These are phyloP conservation scores for Caenorhabditis sp. DNA, from an alignment of 2,888 invertebrate genomes.

Conservation along the genomic window DNA sequence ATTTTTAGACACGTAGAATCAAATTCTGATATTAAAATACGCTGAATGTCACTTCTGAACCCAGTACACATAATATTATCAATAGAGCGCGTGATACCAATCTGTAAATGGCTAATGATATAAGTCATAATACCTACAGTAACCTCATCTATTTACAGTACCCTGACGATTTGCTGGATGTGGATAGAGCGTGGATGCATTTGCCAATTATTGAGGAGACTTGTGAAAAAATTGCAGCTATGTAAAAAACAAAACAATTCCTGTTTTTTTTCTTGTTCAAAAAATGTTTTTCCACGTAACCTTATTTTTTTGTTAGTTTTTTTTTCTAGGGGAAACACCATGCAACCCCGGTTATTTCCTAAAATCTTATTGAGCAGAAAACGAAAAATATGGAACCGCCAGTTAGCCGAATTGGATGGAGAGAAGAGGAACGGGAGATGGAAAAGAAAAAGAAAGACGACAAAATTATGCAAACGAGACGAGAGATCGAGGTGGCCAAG, in stretches of 20 bases:
- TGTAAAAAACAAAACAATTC: not conserved
- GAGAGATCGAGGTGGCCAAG: constrained; percentile 5
- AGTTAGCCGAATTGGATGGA: constrained; percentile 41
- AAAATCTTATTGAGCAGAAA: not conserved
- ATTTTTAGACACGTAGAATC: too few relatives aligned
- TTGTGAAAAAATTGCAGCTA: constrained; percentile 6
- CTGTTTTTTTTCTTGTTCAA: not conserved
- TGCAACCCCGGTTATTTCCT: not conserved
- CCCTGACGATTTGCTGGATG: constrained; percentile 28
- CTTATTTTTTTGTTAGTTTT: not conserved
- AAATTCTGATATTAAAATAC: too few relatives aligned
- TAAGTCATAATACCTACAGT: too few relatives aligned
- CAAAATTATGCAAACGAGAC: constrained; percentile 33
- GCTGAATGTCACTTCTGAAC: too few relatives aligned
- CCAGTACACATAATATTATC: too few relatives aligned
- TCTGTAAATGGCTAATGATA: too few relatives aligned
- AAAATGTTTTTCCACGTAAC: not conserved
- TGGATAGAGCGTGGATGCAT: constrained; percentile 47
- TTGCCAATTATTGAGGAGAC: constrained; percentile 42
- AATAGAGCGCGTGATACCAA: too few relatives aligned
- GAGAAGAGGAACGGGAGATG: not conserved
- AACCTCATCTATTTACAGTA: constrained; percentile 11
- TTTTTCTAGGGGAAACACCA: not conserved
- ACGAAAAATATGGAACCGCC: constrained; percentile 9
- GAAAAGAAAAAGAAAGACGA: not conserved